Evolutionary conservation across 2,797 vertebrate genomes (phyloP), one percentile per base, ranked within the genome.

Genomic region (Tauraco hartlaubi): DNA sequence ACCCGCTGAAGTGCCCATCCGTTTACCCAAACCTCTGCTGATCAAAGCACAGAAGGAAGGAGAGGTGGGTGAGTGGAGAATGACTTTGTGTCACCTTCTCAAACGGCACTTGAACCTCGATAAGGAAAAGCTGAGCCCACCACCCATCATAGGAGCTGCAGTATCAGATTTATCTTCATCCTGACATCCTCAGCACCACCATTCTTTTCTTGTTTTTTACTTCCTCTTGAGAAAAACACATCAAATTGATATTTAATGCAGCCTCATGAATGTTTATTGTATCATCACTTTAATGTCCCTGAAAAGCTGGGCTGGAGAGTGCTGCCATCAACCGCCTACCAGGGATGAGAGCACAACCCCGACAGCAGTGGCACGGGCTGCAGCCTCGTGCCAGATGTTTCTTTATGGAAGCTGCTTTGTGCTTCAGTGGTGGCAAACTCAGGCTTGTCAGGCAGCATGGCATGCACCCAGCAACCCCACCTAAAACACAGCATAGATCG

Each of bases 251-350:
- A 67, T 71, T 89, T 73, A 83, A 69, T 12, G 20, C 52, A 77
- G 46, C 58, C 35, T 88, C 7, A 5, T 64, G 54, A 71, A 56
- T 17, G 31, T 68, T 88, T 63, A 23, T 28, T 88, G 64, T 55
- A n/a, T n/a, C 31, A 63, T 44, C 20, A 23, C 20, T 73, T 54
- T 23, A 26, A 35, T 2, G 17, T 33, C 51, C 35, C 31, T 39
- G 26, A 54, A 43, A 52, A 68, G 31, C 64, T 85, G 56, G 62
- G 80, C 62, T 88, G 74, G 25, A 63, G 29, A 56, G 49, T 3
- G 5, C 49, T 55, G 69, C 54, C 68, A 28, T 15, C 0, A 0
- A 2, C n/a, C 0, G 0, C 41, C 44, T 64, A 9, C 23, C 14
- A 5, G 19, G 31, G 28, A 11, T 15, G 18, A 77, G 46, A 75